Evolutionary conservation across 1,140 invertebrate species (phyloP), one percentile per base, ranked within the genome.

Genomic region (Ooceraea biroi): DNA sequence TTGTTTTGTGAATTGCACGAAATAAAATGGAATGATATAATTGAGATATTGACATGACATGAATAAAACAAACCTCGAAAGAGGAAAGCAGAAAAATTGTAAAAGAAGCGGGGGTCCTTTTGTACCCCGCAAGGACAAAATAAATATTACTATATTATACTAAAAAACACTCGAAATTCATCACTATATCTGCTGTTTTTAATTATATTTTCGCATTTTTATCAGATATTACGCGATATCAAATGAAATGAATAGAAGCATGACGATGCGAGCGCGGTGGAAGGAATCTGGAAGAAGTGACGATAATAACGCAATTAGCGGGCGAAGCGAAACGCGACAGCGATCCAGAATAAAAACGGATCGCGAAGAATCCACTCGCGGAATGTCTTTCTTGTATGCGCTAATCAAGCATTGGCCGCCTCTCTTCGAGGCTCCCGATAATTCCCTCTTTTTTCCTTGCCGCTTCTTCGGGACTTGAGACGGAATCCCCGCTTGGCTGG

Each of bases 221-320:
- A 27, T 3, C 44, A 3, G 12, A 46, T 30, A 46, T 46, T 74
- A 55, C 52, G n/a, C n/a, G 8, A 55, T 55, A 22, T 10, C 17
- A 55, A n/a, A 36, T 27, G 60, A 50, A 36, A 65, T 8, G n/a
- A n/a, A 36, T 36, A 22, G n/a, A 41, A 68, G 5, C 17, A n/a
- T n/a, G n/a, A n/a, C n/a, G n/a, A 27, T 55, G 36, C 48, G 30
- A 57, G 14, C 61, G 36, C n/a, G 25, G 8, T 7, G 50, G 22
- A 78, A 80, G 52, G 76, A 80, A 80, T 80, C 36, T 71, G 19
- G 36, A 71, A 46, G 50, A 80, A 71, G 78, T 84, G 87, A 88
- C 82, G 84, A 89, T 89, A 82, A 82, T 85, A 86, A 86, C 60
- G 88, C 76, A 86, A 89, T 89, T 89, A n/a, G n/a, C n/a, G n/a